Percentiles rank a stretch among this genome's conserved stretches.
Conservation (phyloP, 2,797 vertebrate genomes). For the Erpetoichthys calabaricus region DNA sequence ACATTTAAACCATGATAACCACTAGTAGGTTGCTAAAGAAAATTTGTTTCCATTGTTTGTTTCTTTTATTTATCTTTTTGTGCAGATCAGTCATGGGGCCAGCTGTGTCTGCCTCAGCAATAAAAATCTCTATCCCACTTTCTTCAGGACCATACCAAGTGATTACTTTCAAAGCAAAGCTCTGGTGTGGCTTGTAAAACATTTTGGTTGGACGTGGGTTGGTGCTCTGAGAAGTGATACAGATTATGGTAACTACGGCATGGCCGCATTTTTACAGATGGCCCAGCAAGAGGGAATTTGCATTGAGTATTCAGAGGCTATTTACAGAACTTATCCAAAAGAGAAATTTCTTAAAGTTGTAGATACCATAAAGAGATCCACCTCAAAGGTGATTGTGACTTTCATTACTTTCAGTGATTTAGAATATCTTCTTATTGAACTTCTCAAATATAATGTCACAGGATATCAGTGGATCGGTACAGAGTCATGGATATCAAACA, state of each 20-base stretch:
- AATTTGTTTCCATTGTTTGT: neutral
- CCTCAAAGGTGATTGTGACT: constrained; percentile 48
- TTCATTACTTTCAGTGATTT: constrained; percentile 53
- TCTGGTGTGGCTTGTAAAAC: constrained; percentile 43
- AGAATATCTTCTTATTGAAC: constrained; percentile 37
- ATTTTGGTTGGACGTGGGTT: constrained; percentile 57
- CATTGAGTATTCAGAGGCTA: constrained; percentile 45
- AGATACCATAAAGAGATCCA: constrained; percentile 34
- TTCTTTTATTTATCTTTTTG: neutral
- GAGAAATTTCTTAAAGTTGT: constrained; percentile 31
- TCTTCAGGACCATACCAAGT: constrained; percentile 57
- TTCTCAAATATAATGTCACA: constrained; percentile 42
- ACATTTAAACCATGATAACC: neutral
- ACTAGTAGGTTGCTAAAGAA: neutral
- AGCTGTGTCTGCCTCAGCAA: constrained; percentile 54
- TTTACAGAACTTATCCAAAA: constrained; percentile 41
- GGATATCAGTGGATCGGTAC: constrained; percentile 53
- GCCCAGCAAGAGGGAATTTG: constrained; percentile 48
- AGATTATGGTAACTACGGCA: constrained; percentile 44
- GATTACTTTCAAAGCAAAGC: constrained; percentile 55
- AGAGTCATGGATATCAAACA: constrained; percentile 41
- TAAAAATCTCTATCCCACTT: constrained; percentile 44
- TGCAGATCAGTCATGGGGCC: constrained; percentile 56
- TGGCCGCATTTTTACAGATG: constrained; percentile 36
- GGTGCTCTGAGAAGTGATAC: constrained; percentile 46